A percentile compares a stretch with the other conserved stretches of the same genome.
phyloP scores from a whole-genome alignment of 2,797 vertebrate genomes.

The Siniperca scherzeri region DNA sequence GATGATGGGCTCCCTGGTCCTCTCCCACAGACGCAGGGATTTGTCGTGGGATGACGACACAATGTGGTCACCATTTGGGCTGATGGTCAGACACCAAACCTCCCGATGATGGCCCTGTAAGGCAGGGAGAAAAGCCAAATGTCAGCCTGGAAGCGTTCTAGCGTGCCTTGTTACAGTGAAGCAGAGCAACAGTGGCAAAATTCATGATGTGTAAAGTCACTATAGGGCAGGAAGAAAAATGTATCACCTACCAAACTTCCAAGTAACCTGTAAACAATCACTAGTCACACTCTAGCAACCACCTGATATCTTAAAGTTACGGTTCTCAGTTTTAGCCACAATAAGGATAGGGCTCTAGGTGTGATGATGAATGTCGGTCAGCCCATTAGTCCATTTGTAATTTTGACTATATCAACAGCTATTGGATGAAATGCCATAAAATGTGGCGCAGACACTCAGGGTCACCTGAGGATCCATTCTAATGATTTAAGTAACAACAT shows the following conservation, averaged over 20 bases:
- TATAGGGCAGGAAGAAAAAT: not conserved
- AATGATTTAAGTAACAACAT: not conserved
- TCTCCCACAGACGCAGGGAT: slow-evolving; percentile 96
- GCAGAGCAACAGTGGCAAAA: not conserved
- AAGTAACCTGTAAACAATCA: not conserved
- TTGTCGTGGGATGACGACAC: slow-evolving; percentile 97
- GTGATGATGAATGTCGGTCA: not conserved
- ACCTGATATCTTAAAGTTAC: not conserved
- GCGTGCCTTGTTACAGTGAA: not conserved
- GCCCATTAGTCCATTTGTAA: not conserved
- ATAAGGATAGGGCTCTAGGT: not conserved
- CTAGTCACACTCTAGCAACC: not conserved
- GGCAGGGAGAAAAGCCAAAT: not conserved
- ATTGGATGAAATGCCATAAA: not conserved
- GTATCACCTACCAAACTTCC: not conserved
- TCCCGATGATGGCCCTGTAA: slow-evolving; percentile 94
- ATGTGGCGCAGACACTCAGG: not conserved
- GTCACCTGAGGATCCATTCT: too few species aligned
- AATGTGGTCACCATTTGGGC: slow-evolving; percentile 94
- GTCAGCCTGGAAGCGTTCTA: not conserved
- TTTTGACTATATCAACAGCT: not conserved
- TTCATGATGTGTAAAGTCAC: not conserved
- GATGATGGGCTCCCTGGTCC: slow-evolving; percentile 94
- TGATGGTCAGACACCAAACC: slow-evolving; percentile 95
- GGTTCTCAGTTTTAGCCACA: not conserved